Evolutionary conservation across 1,140 invertebrate genomes (phyloP), one percentile per base, ranked within the genome.

Genomic region (Zaprionus kolodkinae): DNA sequence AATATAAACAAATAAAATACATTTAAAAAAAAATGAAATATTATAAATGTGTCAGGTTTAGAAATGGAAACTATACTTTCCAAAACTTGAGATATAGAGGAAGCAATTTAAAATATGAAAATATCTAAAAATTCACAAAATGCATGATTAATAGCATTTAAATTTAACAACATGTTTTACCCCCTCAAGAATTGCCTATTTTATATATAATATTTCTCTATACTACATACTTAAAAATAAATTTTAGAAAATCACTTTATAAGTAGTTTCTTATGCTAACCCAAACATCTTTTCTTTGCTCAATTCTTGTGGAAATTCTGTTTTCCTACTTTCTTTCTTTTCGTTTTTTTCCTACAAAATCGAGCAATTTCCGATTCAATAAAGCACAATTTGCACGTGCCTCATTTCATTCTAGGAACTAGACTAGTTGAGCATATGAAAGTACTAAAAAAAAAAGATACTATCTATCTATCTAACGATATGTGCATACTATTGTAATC

Each of bases 391-490:
- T 50, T 50, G 45, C 45, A 50, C 45, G 45, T 25, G 5, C 4
- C 5, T 6, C 4, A 25, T 50, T 12, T 21, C 45, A 21, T 12
- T 6, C 1, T 2, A 6, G 17, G 4, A 50, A 50, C 21, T 40
- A n/a, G 2, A n/a, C 11, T 11, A 40, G 11, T 50, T 0, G 7
- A 25, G 45, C 17, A 12, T 50, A 21, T 25, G 11, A 25, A 25
- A 50, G 11, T 50, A 10, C 11, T 11, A 50, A 12, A 17, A 50
- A 11, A 48, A 9, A 30, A 30, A 30, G 27, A 48, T 33, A 33
- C 30, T 33, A 33, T 11, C 62, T 65, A 56, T 40, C 30, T 33
- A 33, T 11, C 62, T 65, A 56, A 30, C 25, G 38, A 11, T 12
- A 15, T 2, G 25, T 2, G 25, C 11, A 7, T 30, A 21, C 21